Conservation (phyloP, 2,113 vertebrate genomes). For the Calyptomena viridis region DNA sequence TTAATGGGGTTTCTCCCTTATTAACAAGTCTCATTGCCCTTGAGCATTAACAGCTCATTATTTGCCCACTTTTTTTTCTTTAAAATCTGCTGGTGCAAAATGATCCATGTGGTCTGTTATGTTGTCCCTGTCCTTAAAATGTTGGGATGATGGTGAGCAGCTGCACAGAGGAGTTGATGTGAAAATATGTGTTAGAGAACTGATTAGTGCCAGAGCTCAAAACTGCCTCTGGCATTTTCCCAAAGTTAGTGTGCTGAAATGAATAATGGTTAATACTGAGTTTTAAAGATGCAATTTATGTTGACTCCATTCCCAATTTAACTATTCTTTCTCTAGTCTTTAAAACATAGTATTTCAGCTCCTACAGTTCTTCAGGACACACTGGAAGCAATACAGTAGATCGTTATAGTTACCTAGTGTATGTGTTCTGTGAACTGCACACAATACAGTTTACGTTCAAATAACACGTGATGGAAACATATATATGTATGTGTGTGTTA, state of each 20-base stretch:
- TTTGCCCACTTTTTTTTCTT: background rate
- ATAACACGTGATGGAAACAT: background rate
- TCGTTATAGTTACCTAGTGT: background rate
- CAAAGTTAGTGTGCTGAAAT: background rate
- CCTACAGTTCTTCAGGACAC: background rate
- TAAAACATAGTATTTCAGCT: background rate
- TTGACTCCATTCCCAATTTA: background rate
- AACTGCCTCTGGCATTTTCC: slow-evolving; percentile 20
- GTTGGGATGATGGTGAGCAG: background rate
- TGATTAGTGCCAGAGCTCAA: background rate
- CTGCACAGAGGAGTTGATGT: background rate
- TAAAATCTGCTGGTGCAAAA: background rate
- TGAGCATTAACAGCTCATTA: slow-evolving; percentile 14
- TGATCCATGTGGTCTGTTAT: background rate
- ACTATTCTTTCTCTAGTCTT: background rate
- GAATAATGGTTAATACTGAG: background rate
- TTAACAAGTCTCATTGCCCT: slow-evolving; percentile 1
- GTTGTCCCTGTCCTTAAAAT: background rate
- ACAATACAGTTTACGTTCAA: background rate
- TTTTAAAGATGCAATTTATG: background rate
- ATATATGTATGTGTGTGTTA: background rate
- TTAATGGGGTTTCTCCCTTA: slow-evolving; percentile 35
- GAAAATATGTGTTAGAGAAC: background rate
- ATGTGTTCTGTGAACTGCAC: background rate
- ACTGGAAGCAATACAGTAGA: background rate